Conservation (phyloP, 1,140 invertebrate genomes). For the Nilaparvata lugens region DNA sequence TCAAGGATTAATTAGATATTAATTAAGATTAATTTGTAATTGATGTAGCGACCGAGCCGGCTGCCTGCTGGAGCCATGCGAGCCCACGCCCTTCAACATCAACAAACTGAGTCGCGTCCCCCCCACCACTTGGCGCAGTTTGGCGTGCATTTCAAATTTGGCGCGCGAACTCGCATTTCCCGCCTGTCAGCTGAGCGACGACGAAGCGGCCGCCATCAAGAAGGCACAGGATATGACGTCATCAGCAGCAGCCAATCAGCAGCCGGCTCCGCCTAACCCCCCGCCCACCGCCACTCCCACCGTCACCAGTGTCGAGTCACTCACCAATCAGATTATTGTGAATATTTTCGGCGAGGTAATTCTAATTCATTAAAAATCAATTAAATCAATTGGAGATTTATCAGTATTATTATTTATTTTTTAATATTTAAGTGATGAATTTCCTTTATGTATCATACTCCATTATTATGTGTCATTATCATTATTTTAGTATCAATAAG, state of each 20-base stretch:
- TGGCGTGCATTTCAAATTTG: conserved; percentile 40
- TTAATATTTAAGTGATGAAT: too few species aligned
- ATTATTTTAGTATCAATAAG: too few species aligned
- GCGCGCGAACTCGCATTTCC: conserved; percentile 31
- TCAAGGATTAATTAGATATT: too few species aligned
- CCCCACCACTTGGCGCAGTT: conserved; percentile 36
- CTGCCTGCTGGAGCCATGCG: conserved; percentile 36
- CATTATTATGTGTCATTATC: too few species aligned
- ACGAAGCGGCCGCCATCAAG: conserved; percentile 9
- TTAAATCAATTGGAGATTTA: too few species aligned
- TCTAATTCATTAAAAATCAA: too few species aligned
- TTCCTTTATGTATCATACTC: too few species aligned
- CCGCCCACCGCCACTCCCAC: not conserved
- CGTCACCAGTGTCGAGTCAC: conserved; percentile 32
- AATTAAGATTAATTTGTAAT: too few species aligned
- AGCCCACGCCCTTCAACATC: conserved; percentile 38
- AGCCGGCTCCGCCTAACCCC: not conserved
- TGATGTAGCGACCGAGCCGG: conserved; percentile 38
- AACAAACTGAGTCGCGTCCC: conserved; percentile 36
- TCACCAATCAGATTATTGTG: conserved; percentile 43
- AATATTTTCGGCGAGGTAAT: conserved; percentile 43
- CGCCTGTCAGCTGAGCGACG: not conserved
- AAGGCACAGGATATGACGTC: not conserved
- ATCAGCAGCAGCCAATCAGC: not conserved
- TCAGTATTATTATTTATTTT: too few species aligned